Conservation (phyloP, 2,113 vertebrate species). For the Ictalurus furcatus region DNA sequence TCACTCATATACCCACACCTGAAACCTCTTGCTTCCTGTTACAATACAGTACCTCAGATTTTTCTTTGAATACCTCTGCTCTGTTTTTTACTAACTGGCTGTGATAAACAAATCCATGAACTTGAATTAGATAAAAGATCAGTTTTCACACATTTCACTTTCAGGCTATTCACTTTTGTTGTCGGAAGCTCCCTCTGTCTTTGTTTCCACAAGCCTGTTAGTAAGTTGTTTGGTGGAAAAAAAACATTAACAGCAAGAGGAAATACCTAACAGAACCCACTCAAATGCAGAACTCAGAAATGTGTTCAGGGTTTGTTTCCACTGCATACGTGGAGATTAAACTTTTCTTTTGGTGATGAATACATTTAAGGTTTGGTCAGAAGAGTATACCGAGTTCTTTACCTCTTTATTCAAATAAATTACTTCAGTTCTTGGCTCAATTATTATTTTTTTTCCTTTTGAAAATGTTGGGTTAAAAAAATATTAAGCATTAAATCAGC, state of each 20-base stretch:
- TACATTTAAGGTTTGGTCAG: constrained; percentile 66
- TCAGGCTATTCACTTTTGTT: background rate
- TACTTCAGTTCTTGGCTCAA: constrained; percentile 63
- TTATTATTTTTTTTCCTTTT: background rate
- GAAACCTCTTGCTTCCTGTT: constrained; percentile 68
- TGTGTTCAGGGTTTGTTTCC: constrained; percentile 39
- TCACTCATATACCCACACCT: constrained; percentile 69
- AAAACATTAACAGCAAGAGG: constrained; percentile 25
- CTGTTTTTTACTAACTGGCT: constrained; percentile 16
- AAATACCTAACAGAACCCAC: constrained; percentile 11
- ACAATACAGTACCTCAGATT: constrained; percentile 65
- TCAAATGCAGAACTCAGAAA: background rate
- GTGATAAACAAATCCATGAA: background rate
- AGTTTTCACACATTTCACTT: background rate
- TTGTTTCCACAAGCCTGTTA: constrained; percentile 20
- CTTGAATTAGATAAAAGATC: background rate
- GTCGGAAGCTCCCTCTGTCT: background rate
- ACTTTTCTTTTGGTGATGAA: constrained; percentile 65
- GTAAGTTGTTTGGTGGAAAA: constrained; percentile 28
- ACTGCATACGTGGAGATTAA: constrained; percentile 54
- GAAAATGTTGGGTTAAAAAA: background rate
- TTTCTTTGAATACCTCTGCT: constrained; percentile 26
- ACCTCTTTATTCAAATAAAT: constrained; percentile 68
- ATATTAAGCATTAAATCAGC: background rate
- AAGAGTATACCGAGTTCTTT: constrained; percentile 72